Percentiles rank a stretch among this genome's conserved stretches.
phyloP scores from a whole-genome alignment of 2,888 invertebrate species.

The Cerastis rubricosa region DNA sequence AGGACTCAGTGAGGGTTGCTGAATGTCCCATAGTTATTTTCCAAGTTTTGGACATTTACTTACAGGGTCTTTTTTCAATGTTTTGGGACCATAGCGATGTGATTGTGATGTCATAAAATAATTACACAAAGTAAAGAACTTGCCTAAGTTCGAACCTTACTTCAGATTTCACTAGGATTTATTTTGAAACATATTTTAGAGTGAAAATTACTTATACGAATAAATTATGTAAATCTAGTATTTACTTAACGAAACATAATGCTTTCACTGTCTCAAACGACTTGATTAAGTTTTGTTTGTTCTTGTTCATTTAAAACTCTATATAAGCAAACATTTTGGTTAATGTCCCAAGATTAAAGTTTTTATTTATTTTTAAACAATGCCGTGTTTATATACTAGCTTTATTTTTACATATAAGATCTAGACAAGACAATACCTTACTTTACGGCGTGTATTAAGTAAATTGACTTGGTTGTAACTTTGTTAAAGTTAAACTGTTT shows the following conservation, averaged over 20 bases:
- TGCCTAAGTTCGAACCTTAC: not conserved
- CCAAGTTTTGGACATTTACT: not conserved
- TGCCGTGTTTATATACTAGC: not conserved
- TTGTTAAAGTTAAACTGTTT: not conserved
- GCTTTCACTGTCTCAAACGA: not conserved
- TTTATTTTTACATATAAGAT: not conserved
- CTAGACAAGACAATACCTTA: not conserved
- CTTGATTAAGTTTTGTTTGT: not conserved
- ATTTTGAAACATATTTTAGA: not conserved
- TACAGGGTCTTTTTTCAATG: not conserved
- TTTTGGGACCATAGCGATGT: not conserved
- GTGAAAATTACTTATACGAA: not conserved
- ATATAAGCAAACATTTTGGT: not conserved
- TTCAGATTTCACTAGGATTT: not conserved
- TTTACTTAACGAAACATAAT: constrained; percentile 8
- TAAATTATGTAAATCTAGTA: not conserved
- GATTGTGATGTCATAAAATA: too few relatives aligned
- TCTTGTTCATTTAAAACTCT: constrained; percentile 11
- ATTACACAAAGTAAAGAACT: not conserved
- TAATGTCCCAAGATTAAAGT: not conserved
- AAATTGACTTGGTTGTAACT: not conserved
- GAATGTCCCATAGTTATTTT: not conserved
- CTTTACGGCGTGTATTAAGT: not conserved
- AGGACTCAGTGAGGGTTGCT: not conserved
- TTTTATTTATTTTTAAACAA: constrained; percentile 3